Conservation (phyloP, 2,888 invertebrate species). For the Sesamia inferens region DNA sequence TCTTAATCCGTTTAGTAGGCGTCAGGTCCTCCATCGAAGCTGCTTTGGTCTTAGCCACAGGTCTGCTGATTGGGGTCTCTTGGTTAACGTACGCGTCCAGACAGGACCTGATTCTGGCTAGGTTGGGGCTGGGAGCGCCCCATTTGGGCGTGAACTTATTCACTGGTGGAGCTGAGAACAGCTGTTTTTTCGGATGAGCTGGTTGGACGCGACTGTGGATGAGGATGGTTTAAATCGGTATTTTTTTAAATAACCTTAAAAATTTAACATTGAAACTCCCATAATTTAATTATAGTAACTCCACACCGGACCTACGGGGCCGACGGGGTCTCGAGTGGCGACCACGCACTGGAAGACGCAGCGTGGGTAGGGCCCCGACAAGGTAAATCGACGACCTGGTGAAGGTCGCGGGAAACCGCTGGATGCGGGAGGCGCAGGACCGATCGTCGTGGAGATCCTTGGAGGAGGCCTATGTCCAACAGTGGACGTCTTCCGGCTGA, state of each 20-base stretch:
- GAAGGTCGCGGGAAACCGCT: too few species aligned
- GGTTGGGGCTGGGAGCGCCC: slow-evolving; percentile 71
- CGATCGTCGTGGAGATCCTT: too few species aligned
- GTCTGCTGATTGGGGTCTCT: slow-evolving; percentile 61
- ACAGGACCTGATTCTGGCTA: slow-evolving; percentile 79
- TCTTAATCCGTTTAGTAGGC: slow-evolving; percentile 77
- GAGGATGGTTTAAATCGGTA: neutral
- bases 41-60: slow-evolving; percentile 77
- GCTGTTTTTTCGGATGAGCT: slow-evolving; percentile 82
- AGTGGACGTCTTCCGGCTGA: too few species aligned
- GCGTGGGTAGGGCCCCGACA: too few species aligned
- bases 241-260: neutral
- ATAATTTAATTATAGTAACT: neutral
- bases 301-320: too few species aligned
- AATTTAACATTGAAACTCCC: neutral
- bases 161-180: slow-evolving; percentile 83
- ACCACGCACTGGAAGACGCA: too few species aligned
- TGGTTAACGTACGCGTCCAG: slow-evolving; percentile 74
- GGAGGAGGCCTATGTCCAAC: too few species aligned
- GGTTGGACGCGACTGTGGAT: slow-evolving; percentile 77
- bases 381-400: too few species aligned
- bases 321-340: too few species aligned
- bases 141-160: slow-evolving; percentile 82
- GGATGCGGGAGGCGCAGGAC: too few species aligned
- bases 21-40: slow-evolving; percentile 86